A percentile compares a stretch with the other conserved stretches of the same genome.
phyloP scores from a whole-genome alignment of 2,113 vertebrate species.

The Coptodon rendalli region DNA sequence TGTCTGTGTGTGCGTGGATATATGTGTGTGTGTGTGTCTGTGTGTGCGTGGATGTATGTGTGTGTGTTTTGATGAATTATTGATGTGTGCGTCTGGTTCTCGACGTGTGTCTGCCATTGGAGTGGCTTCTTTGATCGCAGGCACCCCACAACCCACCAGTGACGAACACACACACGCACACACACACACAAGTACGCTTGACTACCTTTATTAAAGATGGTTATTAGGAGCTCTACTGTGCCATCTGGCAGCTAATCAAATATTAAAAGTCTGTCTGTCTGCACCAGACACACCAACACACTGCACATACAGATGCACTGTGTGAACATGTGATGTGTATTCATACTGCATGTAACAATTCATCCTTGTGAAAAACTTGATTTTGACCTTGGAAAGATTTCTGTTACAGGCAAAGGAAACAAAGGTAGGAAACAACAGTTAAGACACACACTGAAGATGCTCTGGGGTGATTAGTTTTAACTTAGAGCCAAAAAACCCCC shows the following conservation, averaged over 20 bases:
- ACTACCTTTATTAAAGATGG: conserved; percentile 22
- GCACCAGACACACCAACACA: not conserved
- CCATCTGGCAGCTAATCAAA: conserved; percentile 56
- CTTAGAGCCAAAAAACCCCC: not conserved
- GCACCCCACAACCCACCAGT: not conserved
- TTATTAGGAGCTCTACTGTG: conserved; percentile 27
- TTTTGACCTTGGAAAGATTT: not conserved
- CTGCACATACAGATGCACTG: not conserved
- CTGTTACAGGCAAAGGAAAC: not conserved
- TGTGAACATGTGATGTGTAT: not conserved
- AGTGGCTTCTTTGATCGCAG: conserved; percentile 48
- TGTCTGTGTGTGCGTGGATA: not conserved
- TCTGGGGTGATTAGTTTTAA: not conserved
- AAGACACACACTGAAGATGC: not conserved
- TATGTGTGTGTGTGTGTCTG: conserved; percentile 3
- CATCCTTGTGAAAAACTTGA: not conserved
- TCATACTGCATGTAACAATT: not conserved
- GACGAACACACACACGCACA: not conserved
- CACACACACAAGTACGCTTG: not conserved
- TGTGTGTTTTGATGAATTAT: conserved; percentile 31
- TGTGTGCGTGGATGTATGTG: not conserved
- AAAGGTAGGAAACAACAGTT: not conserved
- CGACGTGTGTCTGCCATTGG: conserved; percentile 9
- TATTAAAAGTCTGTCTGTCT: conserved; percentile 35
- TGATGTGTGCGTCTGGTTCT: conserved; percentile 40